phyloP scores from a whole-genome alignment of 1,140 invertebrate species.

The Macrotrachela quadricornifera region DNA sequence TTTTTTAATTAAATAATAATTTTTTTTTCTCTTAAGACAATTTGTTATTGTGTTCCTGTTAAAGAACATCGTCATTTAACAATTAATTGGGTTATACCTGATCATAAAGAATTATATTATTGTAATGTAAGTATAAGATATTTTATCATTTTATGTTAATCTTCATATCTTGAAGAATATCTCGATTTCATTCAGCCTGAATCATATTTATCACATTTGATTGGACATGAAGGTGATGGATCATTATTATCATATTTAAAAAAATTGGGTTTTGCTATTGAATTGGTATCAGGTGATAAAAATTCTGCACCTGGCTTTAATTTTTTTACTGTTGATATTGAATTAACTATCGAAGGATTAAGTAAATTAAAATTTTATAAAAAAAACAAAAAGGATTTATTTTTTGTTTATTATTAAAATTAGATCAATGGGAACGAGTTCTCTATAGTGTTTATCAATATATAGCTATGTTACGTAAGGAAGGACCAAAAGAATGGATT shows the following conservation, averaged over 20 bases:
- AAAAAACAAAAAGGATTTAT: too few species aligned
- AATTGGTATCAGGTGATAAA: constrained; percentile 51
- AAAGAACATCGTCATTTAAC: constrained; percentile 70
- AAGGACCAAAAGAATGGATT: constrained; percentile 60
- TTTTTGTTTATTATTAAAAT: too few species aligned
- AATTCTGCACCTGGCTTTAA: constrained; percentile 57
- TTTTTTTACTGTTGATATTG: constrained; percentile 65
- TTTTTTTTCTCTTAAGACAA: constrained; percentile 22
- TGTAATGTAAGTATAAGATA: too few species aligned
- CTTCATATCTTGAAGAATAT: too few species aligned
- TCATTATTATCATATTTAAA: constrained; percentile 73
- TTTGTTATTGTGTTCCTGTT: constrained; percentile 54
- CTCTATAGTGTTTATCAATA: constrained; percentile 65
- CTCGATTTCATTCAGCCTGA: constrained; percentile 41
- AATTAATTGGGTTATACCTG: constrained; percentile 68
- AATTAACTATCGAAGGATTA: constrained; percentile 73
- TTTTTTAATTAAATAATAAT: too few species aligned
- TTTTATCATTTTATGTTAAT: too few species aligned
- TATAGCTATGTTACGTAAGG: constrained; percentile 52
- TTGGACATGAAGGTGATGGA: constrained; percentile 84
- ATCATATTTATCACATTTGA: constrained; percentile 46
- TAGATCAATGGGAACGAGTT: constrained; percentile 55
- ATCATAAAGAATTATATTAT: constrained; percentile 56
- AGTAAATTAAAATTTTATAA: too few species aligned
- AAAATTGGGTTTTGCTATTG: constrained; percentile 66